phyloP scores from a whole-genome alignment of 2,888 invertebrate species.

The Tachina grossa region DNA sequence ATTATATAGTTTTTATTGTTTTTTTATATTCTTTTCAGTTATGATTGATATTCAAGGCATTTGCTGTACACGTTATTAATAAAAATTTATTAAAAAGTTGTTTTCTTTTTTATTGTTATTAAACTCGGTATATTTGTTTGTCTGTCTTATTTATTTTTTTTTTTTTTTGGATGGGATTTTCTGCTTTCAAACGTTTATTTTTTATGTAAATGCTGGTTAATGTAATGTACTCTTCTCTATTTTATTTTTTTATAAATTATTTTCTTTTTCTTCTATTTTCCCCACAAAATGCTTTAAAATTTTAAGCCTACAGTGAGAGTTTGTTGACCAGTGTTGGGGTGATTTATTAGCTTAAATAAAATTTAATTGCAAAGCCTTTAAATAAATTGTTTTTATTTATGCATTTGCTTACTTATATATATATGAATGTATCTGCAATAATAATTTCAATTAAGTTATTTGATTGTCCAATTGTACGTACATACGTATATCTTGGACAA shows the following conservation, averaged over 20 bases:
- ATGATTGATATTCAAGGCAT: constrained; percentile 74
- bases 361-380: constrained; percentile 50
- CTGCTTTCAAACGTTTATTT: constrained; percentile 14
- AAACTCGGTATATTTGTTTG: constrained; percentile 27
- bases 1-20: neutral
- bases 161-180: constrained; percentile 28
- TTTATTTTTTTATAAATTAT: constrained; percentile 29
- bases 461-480: neutral
- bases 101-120: constrained; percentile 64
- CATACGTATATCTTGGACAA: neutral
- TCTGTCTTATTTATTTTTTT: neutral
- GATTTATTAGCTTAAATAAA: constrained; percentile 52
- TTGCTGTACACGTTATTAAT: constrained; percentile 71
- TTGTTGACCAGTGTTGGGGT: constrained; percentile 40
- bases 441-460: constrained; percentile 52
- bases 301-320: neutral
- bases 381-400: constrained; percentile 39
- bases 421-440: constrained; percentile 20
- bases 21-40: constrained; percentile 28
- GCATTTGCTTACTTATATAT: neutral
- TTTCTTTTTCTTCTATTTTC: neutral
- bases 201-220: constrained; percentile 17
- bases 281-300: too few relatives aligned
- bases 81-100: constrained; percentile 72
- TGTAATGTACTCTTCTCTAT: constrained; percentile 17